phyloP scores from a whole-genome alignment of 2,797 vertebrate genomes.

The Darevskia nairensis region DNA sequence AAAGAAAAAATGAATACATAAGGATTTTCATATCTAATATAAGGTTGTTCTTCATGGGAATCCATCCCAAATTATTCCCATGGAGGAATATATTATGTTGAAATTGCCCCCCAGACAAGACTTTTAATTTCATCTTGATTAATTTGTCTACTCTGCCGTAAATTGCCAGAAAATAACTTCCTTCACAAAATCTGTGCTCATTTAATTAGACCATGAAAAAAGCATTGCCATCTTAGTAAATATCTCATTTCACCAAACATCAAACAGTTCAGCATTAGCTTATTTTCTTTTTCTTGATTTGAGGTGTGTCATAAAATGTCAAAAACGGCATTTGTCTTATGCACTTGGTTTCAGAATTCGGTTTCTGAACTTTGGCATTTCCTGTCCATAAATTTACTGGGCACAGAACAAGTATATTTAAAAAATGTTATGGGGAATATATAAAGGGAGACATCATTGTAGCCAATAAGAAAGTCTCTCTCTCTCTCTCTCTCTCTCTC shows the following conservation, averaged over 20 bases:
- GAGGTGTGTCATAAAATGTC: not conserved
- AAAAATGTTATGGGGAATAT: not conserved
- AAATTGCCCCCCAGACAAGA: not conserved
- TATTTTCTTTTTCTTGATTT: not conserved
- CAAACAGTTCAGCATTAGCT: not conserved
- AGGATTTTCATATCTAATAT: not conserved
- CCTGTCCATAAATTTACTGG: not conserved
- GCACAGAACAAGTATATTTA: too few species aligned
- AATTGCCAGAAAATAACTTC: conserved; percentile 1
- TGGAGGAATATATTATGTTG: not conserved
- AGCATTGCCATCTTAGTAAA: not conserved
- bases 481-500: not conserved
- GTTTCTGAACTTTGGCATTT: not conserved
- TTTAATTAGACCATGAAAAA: not conserved
- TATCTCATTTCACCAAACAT: fast-evolving
- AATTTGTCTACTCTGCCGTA: not conserved
- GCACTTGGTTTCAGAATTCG: not conserved
- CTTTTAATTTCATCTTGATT: conserved; percentile 22
- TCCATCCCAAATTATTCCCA: not conserved
- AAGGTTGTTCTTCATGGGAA: not conserved
- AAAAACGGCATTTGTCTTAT: not conserved
- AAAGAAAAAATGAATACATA: not conserved
- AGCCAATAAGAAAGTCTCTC: not conserved
- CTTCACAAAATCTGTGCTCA: not conserved
- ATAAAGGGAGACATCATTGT: not conserved